Conservation (phyloP, 2,888 invertebrate species). For the Epiblema foenella region DNA sequence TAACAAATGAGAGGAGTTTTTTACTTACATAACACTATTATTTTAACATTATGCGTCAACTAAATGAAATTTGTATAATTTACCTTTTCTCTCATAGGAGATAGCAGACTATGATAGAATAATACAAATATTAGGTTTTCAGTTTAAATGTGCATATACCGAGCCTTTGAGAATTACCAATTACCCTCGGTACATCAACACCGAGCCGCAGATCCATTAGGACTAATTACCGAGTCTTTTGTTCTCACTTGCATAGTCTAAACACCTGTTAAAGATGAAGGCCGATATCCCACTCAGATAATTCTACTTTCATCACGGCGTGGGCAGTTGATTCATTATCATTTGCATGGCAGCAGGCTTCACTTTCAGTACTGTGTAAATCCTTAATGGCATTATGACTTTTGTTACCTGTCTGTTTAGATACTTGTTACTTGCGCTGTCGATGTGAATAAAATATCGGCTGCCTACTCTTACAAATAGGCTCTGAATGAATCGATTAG, state of each 20-base stretch:
- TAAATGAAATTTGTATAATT: too few relatives aligned
- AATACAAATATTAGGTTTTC: background rate
- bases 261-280: conserved; percentile 41
- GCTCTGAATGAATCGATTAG: background rate
- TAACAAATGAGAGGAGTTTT: too few relatives aligned
- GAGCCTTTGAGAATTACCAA: conserved; percentile 26
- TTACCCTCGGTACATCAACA: conserved; percentile 3
- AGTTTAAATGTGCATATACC: conserved; percentile 5
- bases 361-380: conserved; percentile 7
- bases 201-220: conserved; percentile 25
- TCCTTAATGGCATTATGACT: background rate
- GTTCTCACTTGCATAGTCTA: conserved; percentile 35
- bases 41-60: too few relatives aligned
- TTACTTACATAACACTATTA: too few relatives aligned
- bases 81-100: too few relatives aligned
- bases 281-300: conserved; percentile 38
- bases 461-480: background rate
- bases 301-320: conserved; percentile 40
- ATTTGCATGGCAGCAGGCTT: conserved; percentile 5
- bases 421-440: background rate
- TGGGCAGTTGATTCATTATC: conserved; percentile 39
- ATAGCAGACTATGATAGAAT: background rate
- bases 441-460: background rate
- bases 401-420: background rate
- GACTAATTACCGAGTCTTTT: conserved; percentile 42